Evolutionary conservation across 2,797 vertebrate species (phyloP), one percentile per base, ranked within the genome.

Genomic region (Monodelphis domestica): DNA sequence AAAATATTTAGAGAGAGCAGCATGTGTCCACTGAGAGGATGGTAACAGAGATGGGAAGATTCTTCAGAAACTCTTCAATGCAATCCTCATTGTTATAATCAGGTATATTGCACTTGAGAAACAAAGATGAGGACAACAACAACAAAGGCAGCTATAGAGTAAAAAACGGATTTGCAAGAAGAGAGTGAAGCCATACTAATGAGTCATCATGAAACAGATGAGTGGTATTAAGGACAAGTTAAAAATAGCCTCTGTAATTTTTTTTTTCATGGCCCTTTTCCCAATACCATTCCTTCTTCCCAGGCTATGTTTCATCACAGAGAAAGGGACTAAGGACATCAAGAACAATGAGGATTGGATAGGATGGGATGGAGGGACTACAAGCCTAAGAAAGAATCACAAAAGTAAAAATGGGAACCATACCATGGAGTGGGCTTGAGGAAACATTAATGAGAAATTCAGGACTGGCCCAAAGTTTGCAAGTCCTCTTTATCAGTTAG

Each of bases 241-340:
- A 96, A 97, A 98, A 97, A 96, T 97, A 97, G 93, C 57, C 29
- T 91, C 89, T 90, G 94, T 93, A 57, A n/a, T 89, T 90, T 89
- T 88, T n/a, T 53, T 54, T 56, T 88, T 88, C 53, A 21, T 33
- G 26, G n/a, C 90, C 12, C 87, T 90, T 92, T n/a, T 70, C 59
- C 54, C 53, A 52, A 15, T 88, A 53, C 9, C 52, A 88, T 30
- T 14, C 29, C 33, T 91, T 88, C 59, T 50, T 89, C 33, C 53
- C 7, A 53, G 6, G 52, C 33, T 29, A 12, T 12, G 7, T 10
- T n/a, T 90, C 26, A 30, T 90, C 15, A 28, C 28, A 33, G n/a
- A 4, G 55, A 91, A 63, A 88, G 45, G 4, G 45, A 33, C 57
- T 2, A 57, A 29, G 53, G 54, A 92, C 9, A 57, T 53, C 53